These are phyloP conservation scores for Tupiocoris notatus DNA, from an alignment of 2,888 invertebrate species.

Conservation along the genomic window DNA sequence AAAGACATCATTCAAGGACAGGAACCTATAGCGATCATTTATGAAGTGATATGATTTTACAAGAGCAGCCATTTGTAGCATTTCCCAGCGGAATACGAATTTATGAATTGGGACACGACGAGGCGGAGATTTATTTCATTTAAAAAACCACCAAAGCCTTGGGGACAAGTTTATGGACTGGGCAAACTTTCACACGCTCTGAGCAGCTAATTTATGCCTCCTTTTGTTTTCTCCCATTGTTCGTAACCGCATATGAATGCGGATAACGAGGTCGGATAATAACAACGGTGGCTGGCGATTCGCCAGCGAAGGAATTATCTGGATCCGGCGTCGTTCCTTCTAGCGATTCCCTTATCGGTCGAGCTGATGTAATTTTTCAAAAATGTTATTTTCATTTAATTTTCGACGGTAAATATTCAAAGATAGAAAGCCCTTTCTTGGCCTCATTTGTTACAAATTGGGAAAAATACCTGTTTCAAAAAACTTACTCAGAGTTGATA, in stretches of 20 bases:
- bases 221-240: neutral
- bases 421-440: no score
- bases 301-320: neutral
- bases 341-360: no score
- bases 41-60: no score
- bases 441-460: no score
- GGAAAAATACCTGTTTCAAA: no score
- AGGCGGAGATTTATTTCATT: neutral
- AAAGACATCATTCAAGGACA: no score
- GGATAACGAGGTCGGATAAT: neutral
- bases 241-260: neutral
- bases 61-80: neutral
- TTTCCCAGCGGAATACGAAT: neutral
- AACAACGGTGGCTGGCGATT: neutral
- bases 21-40: no score
- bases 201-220: neutral
- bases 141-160: neutral
- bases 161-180: neutral
- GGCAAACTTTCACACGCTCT: neutral
- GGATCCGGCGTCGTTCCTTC: neutral
- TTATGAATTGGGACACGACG: neutral
- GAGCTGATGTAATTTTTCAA: no score
- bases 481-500: no score
- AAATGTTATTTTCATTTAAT: no score
- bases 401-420: no score